Evolutionary conservation across 2,888 invertebrate genomes (phyloP).

Genomic region (Melanotus villosus): DNA sequence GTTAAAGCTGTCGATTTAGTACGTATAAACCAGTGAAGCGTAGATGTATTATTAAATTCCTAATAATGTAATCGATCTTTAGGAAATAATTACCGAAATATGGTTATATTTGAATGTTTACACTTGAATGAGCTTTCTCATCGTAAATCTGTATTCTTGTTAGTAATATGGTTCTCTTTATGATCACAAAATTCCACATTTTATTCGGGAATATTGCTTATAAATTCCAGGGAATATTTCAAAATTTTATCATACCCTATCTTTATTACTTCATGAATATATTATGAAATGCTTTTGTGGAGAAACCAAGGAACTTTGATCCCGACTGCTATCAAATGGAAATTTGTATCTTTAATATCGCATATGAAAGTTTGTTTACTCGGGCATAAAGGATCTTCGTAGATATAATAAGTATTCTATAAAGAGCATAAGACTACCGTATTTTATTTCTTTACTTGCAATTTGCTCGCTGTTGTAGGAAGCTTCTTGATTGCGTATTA

Average conservation of each 20-base stretch:
- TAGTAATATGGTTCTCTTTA: background rate
- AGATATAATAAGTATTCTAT: slow-evolving; percentile 31
- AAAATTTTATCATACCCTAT: slow-evolving; percentile 39
- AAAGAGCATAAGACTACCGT: slow-evolving; percentile 28
- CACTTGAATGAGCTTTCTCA: too few species aligned
- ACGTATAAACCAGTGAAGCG: too few species aligned
- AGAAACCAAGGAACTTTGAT: slow-evolving; percentile 40
- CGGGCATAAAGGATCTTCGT: slow-evolving; percentile 38
- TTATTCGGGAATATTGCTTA: slow-evolving; percentile 36
- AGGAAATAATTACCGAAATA: too few species aligned
- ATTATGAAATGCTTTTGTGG: slow-evolving; percentile 43
- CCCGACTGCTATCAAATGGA: slow-evolving; percentile 41
- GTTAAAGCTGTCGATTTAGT: too few species aligned
- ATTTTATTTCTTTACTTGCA: slow-evolving; percentile 12
- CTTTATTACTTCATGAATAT: slow-evolving; percentile 46
- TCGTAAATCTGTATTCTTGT: background rate
- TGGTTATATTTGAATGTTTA: too few species aligned
- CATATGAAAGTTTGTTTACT: slow-evolving; percentile 40
- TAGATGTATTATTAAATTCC: too few species aligned
- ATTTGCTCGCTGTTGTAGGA: slow-evolving; percentile 4
- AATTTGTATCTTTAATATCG: slow-evolving; percentile 47
- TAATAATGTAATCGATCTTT: too few species aligned
- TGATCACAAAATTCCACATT: slow-evolving; percentile 1
- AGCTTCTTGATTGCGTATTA: slow-evolving; percentile 26
- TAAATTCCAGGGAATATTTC: slow-evolving; percentile 40